phyloP scores from a whole-genome alignment of 2,888 invertebrate genomes.

The Cyclophora punctaria region DNA sequence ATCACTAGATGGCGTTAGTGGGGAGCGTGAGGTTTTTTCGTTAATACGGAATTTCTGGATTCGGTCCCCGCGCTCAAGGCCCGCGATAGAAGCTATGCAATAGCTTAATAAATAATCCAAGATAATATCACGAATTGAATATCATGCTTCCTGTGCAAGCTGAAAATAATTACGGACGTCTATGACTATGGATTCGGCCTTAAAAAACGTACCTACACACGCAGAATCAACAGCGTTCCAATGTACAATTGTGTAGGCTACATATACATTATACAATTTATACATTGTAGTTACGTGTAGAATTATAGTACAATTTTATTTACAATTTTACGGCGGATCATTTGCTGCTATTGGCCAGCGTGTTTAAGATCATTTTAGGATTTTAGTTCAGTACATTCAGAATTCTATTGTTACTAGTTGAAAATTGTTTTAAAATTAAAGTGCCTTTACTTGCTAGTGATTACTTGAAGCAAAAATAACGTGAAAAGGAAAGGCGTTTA shows the following conservation, averaged over 20 bases:
- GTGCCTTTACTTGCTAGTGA: constrained; percentile 1
- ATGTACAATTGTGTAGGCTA: constrained; percentile 37
- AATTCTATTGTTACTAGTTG: too few relatives aligned
- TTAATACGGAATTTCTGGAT: too few relatives aligned
- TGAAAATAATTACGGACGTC: constrained; percentile 11
- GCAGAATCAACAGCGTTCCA: constrained; percentile 58
- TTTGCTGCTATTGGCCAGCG: background rate
- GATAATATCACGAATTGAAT: too few relatives aligned
- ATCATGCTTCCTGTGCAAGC: background rate
- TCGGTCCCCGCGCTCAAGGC: too few relatives aligned
- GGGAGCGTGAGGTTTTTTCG: too few relatives aligned
- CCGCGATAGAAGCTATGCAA: too few relatives aligned
- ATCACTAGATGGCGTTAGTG: too few relatives aligned
- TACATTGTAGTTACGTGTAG: constrained; percentile 7
- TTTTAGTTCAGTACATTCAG: too few relatives aligned
- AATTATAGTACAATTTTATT: constrained; percentile 27
- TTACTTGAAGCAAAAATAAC: constrained; percentile 10
- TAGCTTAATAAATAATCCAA: too few relatives aligned
- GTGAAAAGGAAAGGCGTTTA: constrained; percentile 47
- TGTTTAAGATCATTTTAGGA: background rate
- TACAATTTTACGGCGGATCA: too few relatives aligned
- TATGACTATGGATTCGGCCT: constrained; percentile 36
- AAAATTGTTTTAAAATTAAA: constrained; percentile 1
- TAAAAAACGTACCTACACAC: constrained; percentile 31
- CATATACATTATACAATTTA: too few relatives aligned